Percentiles rank a stretch among this genome's conserved stretches.
Evolutionary conservation across 2,797 vertebrate species (phyloP).

Genomic region (Halcyon leucocephala): DNA sequence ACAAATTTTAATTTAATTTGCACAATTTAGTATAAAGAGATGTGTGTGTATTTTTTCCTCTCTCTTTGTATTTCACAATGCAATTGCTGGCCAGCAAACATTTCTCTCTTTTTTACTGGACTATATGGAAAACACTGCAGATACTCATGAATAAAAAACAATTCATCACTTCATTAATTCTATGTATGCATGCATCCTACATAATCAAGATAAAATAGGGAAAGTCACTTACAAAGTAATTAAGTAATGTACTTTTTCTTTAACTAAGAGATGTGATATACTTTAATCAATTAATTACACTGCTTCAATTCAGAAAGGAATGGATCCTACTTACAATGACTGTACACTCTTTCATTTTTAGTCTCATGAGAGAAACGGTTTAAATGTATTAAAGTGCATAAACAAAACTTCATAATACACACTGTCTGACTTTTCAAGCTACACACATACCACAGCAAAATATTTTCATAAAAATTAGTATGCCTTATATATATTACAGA

Average conservation of each 20-base stretch:
- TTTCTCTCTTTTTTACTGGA: neutral
- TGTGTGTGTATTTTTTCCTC: neutral
- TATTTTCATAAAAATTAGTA: constrained; percentile 33
- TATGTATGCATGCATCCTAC: neutral
- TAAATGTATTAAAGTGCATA: neutral
- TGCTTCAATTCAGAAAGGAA: neutral
- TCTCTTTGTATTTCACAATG: neutral
- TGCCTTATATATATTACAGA: neutral
- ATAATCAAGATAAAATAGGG: neutral
- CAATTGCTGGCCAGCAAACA: neutral
- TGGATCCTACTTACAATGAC: neutral
- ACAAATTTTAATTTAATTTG: neutral
- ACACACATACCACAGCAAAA: neutral
- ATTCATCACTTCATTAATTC: neutral
- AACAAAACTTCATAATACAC: neutral
- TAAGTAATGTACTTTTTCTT: neutral
- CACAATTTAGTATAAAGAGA: neutral
- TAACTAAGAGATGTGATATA: neutral
- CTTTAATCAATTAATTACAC: constrained; percentile 11
- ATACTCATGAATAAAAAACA: neutral
- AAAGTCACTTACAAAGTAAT: neutral
- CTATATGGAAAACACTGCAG: neutral
- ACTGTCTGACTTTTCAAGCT: neutral
- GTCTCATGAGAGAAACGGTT: neutral
- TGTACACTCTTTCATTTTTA: neutral